A percentile compares a stretch with the other conserved stretches of the same genome.
Evolutionary conservation across 1,140 invertebrate species (phyloP).

Genomic region (Drosophila persimilis): DNA sequence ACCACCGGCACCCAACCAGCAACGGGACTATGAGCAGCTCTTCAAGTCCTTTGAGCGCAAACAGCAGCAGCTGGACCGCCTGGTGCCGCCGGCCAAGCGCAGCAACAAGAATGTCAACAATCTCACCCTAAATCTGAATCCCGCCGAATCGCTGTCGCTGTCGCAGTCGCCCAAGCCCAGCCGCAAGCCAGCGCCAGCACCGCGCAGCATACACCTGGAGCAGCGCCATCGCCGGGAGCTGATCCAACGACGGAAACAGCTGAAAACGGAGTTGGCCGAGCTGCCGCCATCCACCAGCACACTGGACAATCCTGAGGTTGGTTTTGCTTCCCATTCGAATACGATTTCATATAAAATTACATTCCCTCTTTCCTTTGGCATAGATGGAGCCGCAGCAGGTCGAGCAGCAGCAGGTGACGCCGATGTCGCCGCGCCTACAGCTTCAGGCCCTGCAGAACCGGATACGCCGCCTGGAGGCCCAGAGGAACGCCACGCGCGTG

Average conservation of each 20-base stretch:
- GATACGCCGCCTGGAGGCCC: conserved; percentile 77
- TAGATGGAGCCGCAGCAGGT: conserved; percentile 18
- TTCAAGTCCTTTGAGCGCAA: conserved; percentile 81
- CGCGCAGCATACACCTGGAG: conserved; percentile 84
- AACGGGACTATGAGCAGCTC: conserved; percentile 78
- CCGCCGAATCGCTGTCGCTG: conserved; percentile 18
- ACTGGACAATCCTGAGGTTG: conserved; percentile 36
- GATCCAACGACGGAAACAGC: conserved; percentile 81
- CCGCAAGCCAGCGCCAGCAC: conserved; percentile 74
- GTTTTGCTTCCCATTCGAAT: background rate
- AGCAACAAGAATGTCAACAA: conserved; percentile 79
- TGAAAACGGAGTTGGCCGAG: conserved; percentile 58
- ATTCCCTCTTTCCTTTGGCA: background rate
- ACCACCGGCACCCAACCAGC: conserved; percentile 59
- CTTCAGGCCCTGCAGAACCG: conserved; percentile 68
- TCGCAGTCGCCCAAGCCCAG: conserved; percentile 57
- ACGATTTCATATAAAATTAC: background rate
- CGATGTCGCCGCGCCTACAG: conserved; percentile 36
- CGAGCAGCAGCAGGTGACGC: conserved; percentile 24
- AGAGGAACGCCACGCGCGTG: conserved; percentile 79
- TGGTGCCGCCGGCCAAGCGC: conserved; percentile 51
- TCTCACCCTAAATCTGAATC: conserved; percentile 70
- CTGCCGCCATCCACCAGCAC: conserved; percentile 27
- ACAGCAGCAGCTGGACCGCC: conserved; percentile 55
- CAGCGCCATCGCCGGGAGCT: conserved; percentile 84